These are phyloP conservation scores for Poeciliopsis retropinna DNA, from an alignment of 2,113 vertebrate genomes.

Conservation along the genomic window DNA sequence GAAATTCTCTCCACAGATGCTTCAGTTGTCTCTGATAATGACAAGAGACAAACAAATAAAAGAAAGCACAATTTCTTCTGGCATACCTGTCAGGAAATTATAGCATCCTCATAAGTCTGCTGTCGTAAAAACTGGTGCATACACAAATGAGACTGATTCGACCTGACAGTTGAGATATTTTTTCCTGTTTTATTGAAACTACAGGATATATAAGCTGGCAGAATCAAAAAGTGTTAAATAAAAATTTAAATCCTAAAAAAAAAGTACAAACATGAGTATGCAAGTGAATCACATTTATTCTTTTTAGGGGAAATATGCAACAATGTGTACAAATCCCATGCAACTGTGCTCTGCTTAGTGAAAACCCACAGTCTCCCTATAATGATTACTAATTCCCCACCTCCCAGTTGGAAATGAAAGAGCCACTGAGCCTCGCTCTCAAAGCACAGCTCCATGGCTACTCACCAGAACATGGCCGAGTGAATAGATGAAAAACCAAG, in stretches of 20 bases:
- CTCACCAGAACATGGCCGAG: conserved; percentile 53
- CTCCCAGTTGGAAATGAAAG: conserved; percentile 48
- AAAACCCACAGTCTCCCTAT: conserved; percentile 39
- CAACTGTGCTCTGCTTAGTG: conserved; percentile 2
- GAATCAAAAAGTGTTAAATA: neutral
- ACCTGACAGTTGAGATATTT: neutral
- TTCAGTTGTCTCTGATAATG: conserved; percentile 1
- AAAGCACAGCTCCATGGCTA: conserved; percentile 50
- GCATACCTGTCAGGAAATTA: neutral
- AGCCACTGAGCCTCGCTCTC: conserved; percentile 34
- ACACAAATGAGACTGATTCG: neutral
- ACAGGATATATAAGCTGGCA: neutral
- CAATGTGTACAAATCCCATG: conserved; percentile 33
- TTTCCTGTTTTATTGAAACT: neutral
- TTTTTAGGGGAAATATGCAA: neutral
- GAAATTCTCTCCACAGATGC: neutral
- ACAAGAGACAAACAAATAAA: neutral
- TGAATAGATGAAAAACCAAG: conserved; percentile 68
- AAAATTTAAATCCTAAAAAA: neutral
- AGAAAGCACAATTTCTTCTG: neutral
- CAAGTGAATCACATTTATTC: neutral
- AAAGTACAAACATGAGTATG: neutral
- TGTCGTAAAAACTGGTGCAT: neutral
- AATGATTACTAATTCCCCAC: conserved; percentile 42
- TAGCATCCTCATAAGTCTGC: neutral